Evolutionary conservation across 30 jellyfish, hydroid and myxozoan species (phyloP).

Genomic region (Pelagia noctiluca): DNA sequence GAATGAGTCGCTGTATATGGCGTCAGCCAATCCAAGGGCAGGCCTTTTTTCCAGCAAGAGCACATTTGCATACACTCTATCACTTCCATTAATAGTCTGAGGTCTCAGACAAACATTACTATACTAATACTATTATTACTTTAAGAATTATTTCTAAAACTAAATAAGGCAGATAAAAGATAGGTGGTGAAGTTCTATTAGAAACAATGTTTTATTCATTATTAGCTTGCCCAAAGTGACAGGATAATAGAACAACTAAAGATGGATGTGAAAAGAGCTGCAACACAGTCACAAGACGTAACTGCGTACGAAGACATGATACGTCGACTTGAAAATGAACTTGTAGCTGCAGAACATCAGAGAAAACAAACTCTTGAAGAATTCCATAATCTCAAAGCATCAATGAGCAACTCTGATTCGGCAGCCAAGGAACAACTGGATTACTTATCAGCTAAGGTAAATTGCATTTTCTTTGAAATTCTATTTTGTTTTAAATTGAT

Average conservation of each 20-base stretch:
- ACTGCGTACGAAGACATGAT: constrained; percentile 74
- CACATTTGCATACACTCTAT: too few relatives aligned
- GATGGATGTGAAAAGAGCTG: constrained; percentile 59
- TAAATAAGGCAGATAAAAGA: too few relatives aligned
- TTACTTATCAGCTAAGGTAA: constrained; percentile 50
- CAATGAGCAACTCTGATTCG: constrained; percentile 40
- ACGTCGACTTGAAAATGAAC: constrained; percentile 60
- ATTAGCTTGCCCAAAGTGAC: constrained; percentile 60
- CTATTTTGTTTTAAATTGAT: not conserved
- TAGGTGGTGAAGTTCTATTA: too few relatives aligned
- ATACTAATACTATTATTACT: too few relatives aligned
- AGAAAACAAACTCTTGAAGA: constrained; percentile 55
- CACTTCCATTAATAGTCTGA: too few relatives aligned
- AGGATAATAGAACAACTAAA: constrained; percentile 59
- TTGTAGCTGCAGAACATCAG: constrained; percentile 64
- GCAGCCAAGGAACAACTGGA: constrained; percentile 70
- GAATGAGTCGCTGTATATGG: too few relatives aligned
- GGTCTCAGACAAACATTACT: too few relatives aligned
- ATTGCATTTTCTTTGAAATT: not conserved
- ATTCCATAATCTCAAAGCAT: constrained; percentile 50
- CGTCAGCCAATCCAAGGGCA: too few relatives aligned
- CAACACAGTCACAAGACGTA: constrained; percentile 65
- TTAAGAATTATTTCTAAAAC: too few relatives aligned
- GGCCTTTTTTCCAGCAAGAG: too few relatives aligned
- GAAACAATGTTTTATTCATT: too few relatives aligned